Evolutionary conservation across 1,140 invertebrate genomes (phyloP), one percentile per base, ranked within the genome.

Genomic region (Neuroterus valhalla): DNA sequence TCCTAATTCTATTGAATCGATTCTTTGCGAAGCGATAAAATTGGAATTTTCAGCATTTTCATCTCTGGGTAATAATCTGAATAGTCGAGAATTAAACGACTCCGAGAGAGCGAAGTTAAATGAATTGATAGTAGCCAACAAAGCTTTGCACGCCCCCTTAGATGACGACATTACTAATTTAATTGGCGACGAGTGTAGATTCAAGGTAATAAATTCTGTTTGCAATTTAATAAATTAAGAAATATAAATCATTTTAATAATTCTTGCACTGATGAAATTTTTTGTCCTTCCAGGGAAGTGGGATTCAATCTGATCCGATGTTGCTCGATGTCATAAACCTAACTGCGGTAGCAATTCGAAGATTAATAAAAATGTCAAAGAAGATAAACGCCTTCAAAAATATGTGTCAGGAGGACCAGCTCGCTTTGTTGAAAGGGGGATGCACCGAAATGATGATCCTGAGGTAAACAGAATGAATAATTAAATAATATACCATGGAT

Each of bases 341-440:
- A 83, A 98, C 96, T 1, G 96, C 97, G 3, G 93, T 97, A 71
- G 96, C 96, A 3, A 98, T 98, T 77, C 90, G 96, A 71, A 91
- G 97, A 45, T 90, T 98, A 21, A 98, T 98, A 80, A 96, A 97
- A 87, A 97, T 97, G 94, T 94, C 96, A 0, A 98, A 98, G 83
- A 96, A 96, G 86, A 96, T 98, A 45, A 94, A 92, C 78, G 94
- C 94, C 23, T 98, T 97, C 86, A 96, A 95, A 87, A 96, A 94
- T 83, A 95, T 97, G 93, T 97, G 96, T 82, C 95, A 97, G 84
- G 95, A 96, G 81, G 96, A 97, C 90, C 96, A 98, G 90, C 93
- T 98, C 55, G 95, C 96, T 17, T 88, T 98, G 14, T 87, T 98
- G 0, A 98, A 98, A 89, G 96, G 96, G 11, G 91, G 91, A 38